These are phyloP conservation scores for Agonopterix subpropinquella DNA, from an alignment of 2,888 invertebrate species.

Conservation along the genomic window DNA sequence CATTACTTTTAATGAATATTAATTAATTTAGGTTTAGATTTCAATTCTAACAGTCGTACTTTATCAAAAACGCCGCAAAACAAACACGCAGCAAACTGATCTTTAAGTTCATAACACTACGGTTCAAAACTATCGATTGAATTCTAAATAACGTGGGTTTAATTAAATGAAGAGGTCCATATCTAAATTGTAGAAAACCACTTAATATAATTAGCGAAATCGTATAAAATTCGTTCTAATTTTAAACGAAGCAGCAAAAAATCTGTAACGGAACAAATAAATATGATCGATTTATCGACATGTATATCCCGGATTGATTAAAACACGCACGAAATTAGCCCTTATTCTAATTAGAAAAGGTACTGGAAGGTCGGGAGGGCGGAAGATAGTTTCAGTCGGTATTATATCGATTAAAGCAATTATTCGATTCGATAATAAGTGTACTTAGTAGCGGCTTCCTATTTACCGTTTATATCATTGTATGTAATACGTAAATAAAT, in stretches of 20 bases:
- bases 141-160: no score
- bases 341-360: neutral
- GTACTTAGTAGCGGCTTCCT: no score
- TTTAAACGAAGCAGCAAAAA: constrained; percentile 1
- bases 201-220: constrained; percentile 4
- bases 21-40: no score
- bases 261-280: constrained; percentile 8
- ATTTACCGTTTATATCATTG: no score
- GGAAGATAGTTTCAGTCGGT: neutral
- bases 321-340: constrained; percentile 1
- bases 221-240: constrained; percentile 4
- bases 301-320: constrained; percentile 55
- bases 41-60: no score
- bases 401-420: neutral
- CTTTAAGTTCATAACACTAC: no score
- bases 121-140: no score
- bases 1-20: no score
- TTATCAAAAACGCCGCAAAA: no score
- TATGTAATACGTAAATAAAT: no score
- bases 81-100: no score
- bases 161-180: neutral
- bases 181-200: constrained; percentile 2
- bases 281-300: constrained; percentile 59
- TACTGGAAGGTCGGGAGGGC: neutral
- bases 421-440: neutral